A percentile compares a stretch with the other conserved stretches of the same genome.
phyloP scores from a whole-genome alignment of 2,888 invertebrate genomes.

The Heteropelma amictum region DNA sequence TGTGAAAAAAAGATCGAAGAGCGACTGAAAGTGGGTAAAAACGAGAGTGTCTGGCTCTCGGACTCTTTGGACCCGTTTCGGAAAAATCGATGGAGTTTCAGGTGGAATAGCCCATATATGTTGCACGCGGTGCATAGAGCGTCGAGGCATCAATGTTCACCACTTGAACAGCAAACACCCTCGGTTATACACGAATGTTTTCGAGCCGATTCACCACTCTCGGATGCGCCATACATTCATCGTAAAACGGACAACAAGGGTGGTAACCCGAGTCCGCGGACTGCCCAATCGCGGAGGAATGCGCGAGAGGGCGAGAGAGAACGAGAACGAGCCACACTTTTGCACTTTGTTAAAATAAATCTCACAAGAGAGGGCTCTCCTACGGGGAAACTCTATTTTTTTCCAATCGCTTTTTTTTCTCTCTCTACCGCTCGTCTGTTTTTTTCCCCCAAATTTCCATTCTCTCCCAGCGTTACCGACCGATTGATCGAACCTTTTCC shows the following conservation, averaged over 20 bases:
- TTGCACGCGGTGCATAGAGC: not conserved
- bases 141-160: conserved; percentile 34
- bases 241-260: conserved; percentile 20
- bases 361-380: conserved; percentile 26
- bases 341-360: conserved; percentile 52
- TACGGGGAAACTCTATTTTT: conserved; percentile 14
- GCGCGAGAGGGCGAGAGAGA: too few relatives aligned
- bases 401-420: not conserved
- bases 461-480: conserved; percentile 17
- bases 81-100: not conserved
- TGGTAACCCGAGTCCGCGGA: conserved; percentile 26
- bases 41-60: too few relatives aligned
- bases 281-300: not conserved
- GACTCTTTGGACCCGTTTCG: too few relatives aligned
- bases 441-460: conserved; percentile 6
- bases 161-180: conserved; percentile 24
- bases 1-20: too few relatives aligned
- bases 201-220: conserved; percentile 32
- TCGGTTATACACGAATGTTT: conserved; percentile 39
- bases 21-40: not conserved
- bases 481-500: conserved; percentile 27
- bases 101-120: not conserved
- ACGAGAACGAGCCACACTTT: conserved; percentile 44
- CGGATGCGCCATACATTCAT: conserved; percentile 10
- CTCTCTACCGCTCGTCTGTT: not conserved